Evolutionary conservation across 1,140 invertebrate species (phyloP), one percentile per base, ranked within the genome.

Genomic region (Bombus breviceps): DNA sequence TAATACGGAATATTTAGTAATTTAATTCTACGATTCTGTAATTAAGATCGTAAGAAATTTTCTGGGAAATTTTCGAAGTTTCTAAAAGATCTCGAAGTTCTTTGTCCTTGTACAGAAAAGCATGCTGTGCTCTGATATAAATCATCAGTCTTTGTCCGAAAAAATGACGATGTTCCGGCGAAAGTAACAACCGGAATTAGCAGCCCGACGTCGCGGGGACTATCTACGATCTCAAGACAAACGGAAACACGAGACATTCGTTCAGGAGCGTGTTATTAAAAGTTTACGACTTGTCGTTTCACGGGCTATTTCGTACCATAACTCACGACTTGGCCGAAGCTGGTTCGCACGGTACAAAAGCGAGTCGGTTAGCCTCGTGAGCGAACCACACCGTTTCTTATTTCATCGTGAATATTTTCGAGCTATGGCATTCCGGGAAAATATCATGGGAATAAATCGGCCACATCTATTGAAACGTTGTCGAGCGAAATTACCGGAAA

Each of bases 381-480:
- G 10, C 39, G 13, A 62, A 43, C 71, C 34, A 37, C 62, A 43
- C 59, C 73, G 47, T 72, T 72, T 71, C 76, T 85, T 85, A 85
- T 80, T 85, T 47, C 76, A 25, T 25, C 34, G 41, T 79, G 76
- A 80, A 85, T 80, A 85, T 62, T 80, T 80, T 85, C 53, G 18
- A 57, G 18, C 59, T 15, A 15, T 71, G 39, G 3, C 47, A 12
- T 53, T 9, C 66, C 9, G 28, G 41, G 1, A 9, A 85, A 47
- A 72, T 62, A 79, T 80, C 53, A 8, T 3, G 22, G 76, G 28
- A 73, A 84, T 84, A 84, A 84, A 78, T 78, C 73, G 62, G 32
- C 39, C n/a, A 3, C 10, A 10, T 78, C 53, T 6, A 79, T 78
- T 47, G 47, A 79, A 84, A 76, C 75, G 37, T 59, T 10, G 4